Evolutionary conservation across 2,888 invertebrate species (phyloP).

Genomic region (Scaptomyza caliginosa): DNA sequence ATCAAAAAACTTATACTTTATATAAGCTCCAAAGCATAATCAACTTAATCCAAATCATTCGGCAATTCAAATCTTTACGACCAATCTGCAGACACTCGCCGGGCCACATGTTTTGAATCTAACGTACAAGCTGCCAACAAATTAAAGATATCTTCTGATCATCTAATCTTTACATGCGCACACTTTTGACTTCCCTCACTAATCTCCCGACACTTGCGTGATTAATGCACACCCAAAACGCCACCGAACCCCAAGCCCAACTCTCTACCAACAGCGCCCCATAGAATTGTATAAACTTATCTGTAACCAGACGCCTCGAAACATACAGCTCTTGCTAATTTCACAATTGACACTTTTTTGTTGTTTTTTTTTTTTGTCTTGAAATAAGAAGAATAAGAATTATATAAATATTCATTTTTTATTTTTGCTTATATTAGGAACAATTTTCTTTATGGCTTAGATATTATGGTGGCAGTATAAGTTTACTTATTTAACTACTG

Average conservation of each 20-base stretch:
- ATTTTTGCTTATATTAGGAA: constrained; percentile 39
- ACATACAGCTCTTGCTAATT: constrained; percentile 24
- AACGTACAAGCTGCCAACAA: constrained; percentile 12
- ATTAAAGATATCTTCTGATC: constrained; percentile 10
- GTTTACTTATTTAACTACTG: constrained; percentile 45
- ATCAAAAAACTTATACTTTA: no score
- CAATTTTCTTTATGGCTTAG: constrained; percentile 21
- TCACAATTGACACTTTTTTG: constrained; percentile 31
- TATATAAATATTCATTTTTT: constrained; percentile 15
- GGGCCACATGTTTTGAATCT: not conserved
- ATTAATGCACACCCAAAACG: constrained; percentile 21
- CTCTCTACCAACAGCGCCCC: constrained; percentile 6
- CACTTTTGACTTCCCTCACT: constrained; percentile 2
- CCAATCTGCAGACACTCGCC: not conserved
- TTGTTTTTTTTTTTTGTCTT: not conserved
- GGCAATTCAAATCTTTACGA: not conserved
- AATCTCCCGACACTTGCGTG: constrained; percentile 34
- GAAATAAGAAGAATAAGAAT: constrained; percentile 3
- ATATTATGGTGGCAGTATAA: constrained; percentile 47
- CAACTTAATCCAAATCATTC: not conserved
- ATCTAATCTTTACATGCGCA: constrained; percentile 18
- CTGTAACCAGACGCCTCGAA: constrained; percentile 19
- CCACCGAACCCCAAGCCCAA: not conserved
- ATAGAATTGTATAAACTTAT: constrained; percentile 24
- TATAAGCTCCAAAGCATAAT: not conserved